These are phyloP conservation scores for Phaenicophaeus curvirostris DNA, from an alignment of 2,797 vertebrate species.

Conservation along the genomic window DNA sequence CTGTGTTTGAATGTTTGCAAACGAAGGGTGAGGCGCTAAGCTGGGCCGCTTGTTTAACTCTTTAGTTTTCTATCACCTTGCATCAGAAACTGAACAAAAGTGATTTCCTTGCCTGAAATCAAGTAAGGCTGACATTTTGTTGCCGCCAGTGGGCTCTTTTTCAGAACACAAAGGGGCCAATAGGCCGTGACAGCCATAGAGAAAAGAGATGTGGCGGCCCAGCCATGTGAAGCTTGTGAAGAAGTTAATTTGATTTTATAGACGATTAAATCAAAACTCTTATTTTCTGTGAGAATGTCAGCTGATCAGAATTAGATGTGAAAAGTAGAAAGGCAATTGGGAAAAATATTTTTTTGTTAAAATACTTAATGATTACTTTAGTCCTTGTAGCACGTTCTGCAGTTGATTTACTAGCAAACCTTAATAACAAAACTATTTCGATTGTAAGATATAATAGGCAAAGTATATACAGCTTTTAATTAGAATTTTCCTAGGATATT, in stretches of 20 bases:
- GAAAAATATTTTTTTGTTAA: not conserved
- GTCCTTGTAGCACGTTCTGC: not conserved
- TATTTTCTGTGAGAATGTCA: slow-evolving; percentile 1
- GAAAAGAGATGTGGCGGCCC: not conserved
- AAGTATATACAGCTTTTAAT: not conserved
- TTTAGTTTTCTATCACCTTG: not conserved
- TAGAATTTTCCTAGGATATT: not conserved
- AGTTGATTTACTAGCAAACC: not conserved
- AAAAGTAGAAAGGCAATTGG: not conserved
- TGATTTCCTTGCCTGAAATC: not conserved
- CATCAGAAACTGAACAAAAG: not conserved
- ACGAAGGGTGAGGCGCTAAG: not conserved
- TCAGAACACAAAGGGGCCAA: not conserved
- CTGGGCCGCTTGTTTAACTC: not conserved
- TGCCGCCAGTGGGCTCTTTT: not conserved
- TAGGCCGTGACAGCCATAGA: not conserved
- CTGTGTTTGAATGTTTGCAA: not conserved
- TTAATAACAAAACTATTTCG: not conserved
- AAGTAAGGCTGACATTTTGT: not conserved
- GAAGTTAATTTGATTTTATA: slow-evolving; percentile 43
- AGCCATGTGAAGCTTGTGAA: not conserved
- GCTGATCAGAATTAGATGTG: not conserved
- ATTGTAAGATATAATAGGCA: not conserved
- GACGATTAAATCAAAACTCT: slow-evolving; percentile 28
- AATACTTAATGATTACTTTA: not conserved